These are phyloP conservation scores for Lytechinus variegatus DNA, from an alignment of 35 echinoderm and acorn worm species.

Conservation along the genomic window DNA sequence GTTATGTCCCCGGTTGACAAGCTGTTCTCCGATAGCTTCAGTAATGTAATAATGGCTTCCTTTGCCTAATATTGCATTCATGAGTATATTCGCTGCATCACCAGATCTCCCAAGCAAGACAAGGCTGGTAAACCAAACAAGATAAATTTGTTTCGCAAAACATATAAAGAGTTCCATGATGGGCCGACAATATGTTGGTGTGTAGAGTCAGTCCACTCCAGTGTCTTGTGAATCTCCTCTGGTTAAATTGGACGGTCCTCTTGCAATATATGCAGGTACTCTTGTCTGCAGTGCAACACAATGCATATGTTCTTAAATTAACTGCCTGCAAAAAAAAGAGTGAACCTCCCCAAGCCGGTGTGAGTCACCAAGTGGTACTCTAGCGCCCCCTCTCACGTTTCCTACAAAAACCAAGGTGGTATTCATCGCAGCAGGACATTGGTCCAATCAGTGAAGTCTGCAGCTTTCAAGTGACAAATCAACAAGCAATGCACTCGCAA, in stretches of 20 bases:
- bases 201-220: neutral
- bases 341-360: neutral
- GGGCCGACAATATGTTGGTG: neutral
- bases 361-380: neutral
- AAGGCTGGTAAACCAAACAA: neutral
- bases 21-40: slow-evolving; percentile 33
- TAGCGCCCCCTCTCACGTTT: neutral
- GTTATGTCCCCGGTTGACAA: slow-evolving; percentile 1
- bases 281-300: neutral
- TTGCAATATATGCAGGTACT: slow-evolving; percentile 3
- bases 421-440: neutral
- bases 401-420: neutral
- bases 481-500: neutral
- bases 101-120: neutral
- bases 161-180: neutral
- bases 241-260: neutral
- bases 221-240: neutral
- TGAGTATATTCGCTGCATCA: slow-evolving; percentile 41
- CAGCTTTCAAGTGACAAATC: neutral
- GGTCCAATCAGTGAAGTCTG: neutral
- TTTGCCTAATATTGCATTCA: slow-evolving; percentile 43
- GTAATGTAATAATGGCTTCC: slow-evolving; percentile 41
- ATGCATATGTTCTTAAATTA: neutral
- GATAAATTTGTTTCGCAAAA: neutral
- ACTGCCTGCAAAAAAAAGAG: neutral